Percentiles rank a stretch among this genome's conserved stretches.
Conservation (phyloP, 2,797 vertebrate genomes). For the Mormyrus hasselquistii region DNA sequence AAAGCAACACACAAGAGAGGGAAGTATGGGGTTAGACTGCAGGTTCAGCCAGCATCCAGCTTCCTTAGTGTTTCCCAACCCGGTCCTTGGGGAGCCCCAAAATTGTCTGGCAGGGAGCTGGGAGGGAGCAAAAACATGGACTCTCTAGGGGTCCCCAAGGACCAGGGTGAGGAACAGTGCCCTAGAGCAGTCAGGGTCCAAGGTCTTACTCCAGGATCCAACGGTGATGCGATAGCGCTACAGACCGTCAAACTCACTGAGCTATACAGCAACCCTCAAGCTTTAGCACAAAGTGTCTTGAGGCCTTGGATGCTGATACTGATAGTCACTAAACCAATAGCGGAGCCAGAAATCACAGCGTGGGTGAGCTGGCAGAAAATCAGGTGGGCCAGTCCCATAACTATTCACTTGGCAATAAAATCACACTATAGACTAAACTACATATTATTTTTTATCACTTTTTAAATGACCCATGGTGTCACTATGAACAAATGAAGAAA, state of each 20-base stretch:
- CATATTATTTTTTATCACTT: not conserved
- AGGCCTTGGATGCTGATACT: not conserved
- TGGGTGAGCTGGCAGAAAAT: not conserved
- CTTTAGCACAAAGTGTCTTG: not conserved
- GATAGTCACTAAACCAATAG: not conserved
- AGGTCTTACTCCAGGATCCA: not conserved
- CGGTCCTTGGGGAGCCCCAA: not conserved
- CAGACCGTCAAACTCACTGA: not conserved
- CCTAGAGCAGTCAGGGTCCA: not conserved
- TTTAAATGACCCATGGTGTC: not conserved
- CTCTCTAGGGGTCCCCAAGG: not conserved
- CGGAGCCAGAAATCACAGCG: not conserved
- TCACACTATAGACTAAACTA: not conserved
- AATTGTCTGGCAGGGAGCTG: not conserved
- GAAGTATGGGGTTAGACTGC: not conserved
- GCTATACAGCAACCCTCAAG: not conserved
- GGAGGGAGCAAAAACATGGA: not conserved
- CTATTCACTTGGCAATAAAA: not conserved
- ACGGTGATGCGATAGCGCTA: not conserved
- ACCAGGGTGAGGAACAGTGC: not conserved
- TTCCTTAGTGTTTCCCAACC: not conserved
- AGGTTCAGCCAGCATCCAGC: not conserved
- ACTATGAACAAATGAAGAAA: not conserved
- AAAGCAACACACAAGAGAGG: not conserved
- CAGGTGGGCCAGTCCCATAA: not conserved